Evolutionary conservation across 2,797 vertebrate species (phyloP).

Genomic region (Cuculus canorus): DNA sequence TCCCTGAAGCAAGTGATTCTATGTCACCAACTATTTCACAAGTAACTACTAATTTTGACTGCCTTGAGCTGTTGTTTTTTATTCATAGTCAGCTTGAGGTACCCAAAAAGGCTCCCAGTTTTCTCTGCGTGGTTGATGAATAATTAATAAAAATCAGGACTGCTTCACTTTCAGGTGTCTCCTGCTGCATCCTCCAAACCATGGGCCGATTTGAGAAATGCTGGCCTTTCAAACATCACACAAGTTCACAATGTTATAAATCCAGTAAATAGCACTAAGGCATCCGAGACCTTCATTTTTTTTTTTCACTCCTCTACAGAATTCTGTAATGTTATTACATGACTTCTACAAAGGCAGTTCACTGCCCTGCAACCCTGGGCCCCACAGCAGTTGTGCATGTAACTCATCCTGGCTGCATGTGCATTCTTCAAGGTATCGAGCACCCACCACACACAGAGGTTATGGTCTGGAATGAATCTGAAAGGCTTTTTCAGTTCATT

Average conservation of each 20-base stretch:
- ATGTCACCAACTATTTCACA: not conserved
- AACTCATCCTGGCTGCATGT: slow-evolving; percentile 41
- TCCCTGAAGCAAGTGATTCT: not conserved
- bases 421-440: slow-evolving; percentile 54
- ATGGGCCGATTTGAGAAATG: not conserved
- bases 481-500: not conserved
- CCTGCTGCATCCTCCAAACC: not conserved
- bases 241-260: not conserved
- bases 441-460: slow-evolving; percentile 19
- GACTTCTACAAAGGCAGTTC: slow-evolving; percentile 37
- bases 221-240: not conserved
- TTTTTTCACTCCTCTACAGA: not conserved
- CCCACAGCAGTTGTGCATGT: slow-evolving; percentile 71
- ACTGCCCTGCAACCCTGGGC: slow-evolving; percentile 22
- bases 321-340: not conserved
- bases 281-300: not conserved
- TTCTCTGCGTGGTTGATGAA: not conserved
- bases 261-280: not conserved
- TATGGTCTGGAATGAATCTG: not conserved
- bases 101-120: not conserved
- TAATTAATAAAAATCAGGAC: not conserved
- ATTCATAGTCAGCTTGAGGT: not conserved
- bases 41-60: not conserved
- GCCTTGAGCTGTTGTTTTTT: not conserved
- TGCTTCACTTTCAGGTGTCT: not conserved